Evolutionary conservation across 2,797 vertebrate genomes (phyloP), one percentile per base, ranked within the genome.

Genomic region (Podarcis siculus): DNA sequence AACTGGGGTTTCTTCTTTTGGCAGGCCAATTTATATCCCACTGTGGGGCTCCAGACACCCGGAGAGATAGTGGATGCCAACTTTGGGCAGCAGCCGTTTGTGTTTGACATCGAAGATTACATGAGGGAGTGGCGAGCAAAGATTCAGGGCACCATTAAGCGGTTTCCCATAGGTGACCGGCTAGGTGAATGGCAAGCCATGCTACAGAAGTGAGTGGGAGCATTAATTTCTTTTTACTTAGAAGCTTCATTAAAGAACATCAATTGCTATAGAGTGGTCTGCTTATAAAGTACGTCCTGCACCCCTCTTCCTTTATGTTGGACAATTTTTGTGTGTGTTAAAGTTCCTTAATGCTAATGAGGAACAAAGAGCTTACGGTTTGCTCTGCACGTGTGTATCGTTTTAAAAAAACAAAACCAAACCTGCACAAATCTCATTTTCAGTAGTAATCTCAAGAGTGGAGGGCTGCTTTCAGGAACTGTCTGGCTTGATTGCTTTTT

Each of bases 71-170:
- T 99, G 86, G 99, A 99, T 37, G 99, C 99, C 91, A 99, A 99
- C 97, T 99, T 99, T 80, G 99, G 99, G 95, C 98, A 99, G 97
- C 99, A 99, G 95, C 98, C 99, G 0, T 99, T 99, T 93, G 98
- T 99, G 94, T 99, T 99, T 17, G 99, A 99, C 98, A 99, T 99
- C 5, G 98, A 99, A 95, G 99, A 99, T 97, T 99, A 99, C 97
- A 99, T 99, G 98, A 98, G 98, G 75, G 98, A 99, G 89, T 99
- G 98, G 99, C 96, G 98, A 92, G 98, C 98, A 5, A 99, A 99
- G 97, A 98, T 99, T 93, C 98, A 99, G 73, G 97, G 98, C 96
- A 99, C 99, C 96, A 99, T 99, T 77, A 97, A 98, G 78, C 97
- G 98, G 90, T 99, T 99, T 93, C 99, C 99, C 91, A 98, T 99